Conservation (phyloP, 2,113 vertebrate species). For the Poeciliopsis turrubarensis region DNA sequence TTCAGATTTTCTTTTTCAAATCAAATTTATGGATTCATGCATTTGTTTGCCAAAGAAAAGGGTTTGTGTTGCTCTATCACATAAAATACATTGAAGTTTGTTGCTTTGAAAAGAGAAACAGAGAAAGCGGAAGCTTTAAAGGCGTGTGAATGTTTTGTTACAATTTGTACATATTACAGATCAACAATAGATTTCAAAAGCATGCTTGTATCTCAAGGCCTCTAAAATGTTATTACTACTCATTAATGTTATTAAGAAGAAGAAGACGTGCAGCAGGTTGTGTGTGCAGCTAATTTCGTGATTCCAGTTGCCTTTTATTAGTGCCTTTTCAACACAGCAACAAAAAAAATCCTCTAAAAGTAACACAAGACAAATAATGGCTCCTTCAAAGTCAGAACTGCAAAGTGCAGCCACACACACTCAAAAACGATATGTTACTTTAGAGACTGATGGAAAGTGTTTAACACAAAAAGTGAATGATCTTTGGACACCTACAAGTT, state of each 20-base stretch:
- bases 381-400: conserved; percentile 38
- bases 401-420: conserved; percentile 29
- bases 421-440: conserved; percentile 28
- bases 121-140: too few relatives aligned
- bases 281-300: accelerated
- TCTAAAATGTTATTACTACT: conserved; percentile 47
- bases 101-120: too few relatives aligned
- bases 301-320: conserved; percentile 24
- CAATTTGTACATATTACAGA: neutral
- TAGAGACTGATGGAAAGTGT: conserved; percentile 27
- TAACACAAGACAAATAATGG: neutral
- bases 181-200: conserved; percentile 45
- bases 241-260: conserved; percentile 2
- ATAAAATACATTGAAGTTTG: neutral
- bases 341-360: too few relatives aligned
- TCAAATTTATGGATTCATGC: too few relatives aligned
- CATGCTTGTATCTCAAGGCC: conserved; percentile 32
- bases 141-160: neutral
- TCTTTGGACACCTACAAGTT: conserved; percentile 17
- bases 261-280: neutral
- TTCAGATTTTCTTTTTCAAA: neutral
- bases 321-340: too few relatives aligned
- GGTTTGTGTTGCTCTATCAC: neutral
- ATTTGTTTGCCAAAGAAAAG: too few relatives aligned
- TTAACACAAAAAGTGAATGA: conserved; percentile 4